Evolutionary conservation across 2,888 invertebrate species (phyloP), one percentile per base, ranked within the genome.

Genomic region (Palloptera scutellata): DNA sequence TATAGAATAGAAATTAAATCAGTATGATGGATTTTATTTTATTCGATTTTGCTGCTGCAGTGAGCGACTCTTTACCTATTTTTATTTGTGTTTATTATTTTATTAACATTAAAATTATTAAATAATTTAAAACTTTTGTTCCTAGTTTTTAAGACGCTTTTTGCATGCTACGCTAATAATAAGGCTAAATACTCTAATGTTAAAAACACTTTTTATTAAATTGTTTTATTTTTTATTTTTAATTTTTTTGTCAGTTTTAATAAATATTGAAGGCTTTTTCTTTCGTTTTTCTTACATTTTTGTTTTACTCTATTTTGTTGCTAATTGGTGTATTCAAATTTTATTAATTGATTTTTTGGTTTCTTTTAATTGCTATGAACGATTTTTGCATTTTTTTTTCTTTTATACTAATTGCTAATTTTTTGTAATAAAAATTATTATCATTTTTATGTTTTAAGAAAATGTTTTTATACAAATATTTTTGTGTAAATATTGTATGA

Each of bases 1-100:
- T 84, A 84, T 84, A 84, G 84, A 84, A 84, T 81, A 84, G 84
- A 84, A 84, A 84, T 84, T 84, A 84, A 83, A 82, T 79, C 75
- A 80, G 79, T 75, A 78, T 78, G 80, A 79, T 79, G 78, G 77
- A 69, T 66, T 19, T 43, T 13, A 6, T 30, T 30, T 30, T 4
- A 30, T 30, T 30, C 30, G 30, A 30, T 30, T 30, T 30, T 30
- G 30, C 30, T 30, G 30, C 30, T 30, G 30, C 30, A 30, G 30
- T 30, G 30, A 30, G 30, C 30, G 30, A 30, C 30, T 2, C 6
- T 30, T 30, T 30, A 30, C 6, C 2, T 30, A 30, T 30, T 30
- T 30, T 30, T 30, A 30, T 30, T 4, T 30, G 6, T 30, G 6
- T 30, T 4, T 30, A 30, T 30, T 30, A 30, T 30, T n/a, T 30